Evolutionary conservation across 2,113 vertebrate species (phyloP).

Genomic region (Ictidomys tridecemlineatus): DNA sequence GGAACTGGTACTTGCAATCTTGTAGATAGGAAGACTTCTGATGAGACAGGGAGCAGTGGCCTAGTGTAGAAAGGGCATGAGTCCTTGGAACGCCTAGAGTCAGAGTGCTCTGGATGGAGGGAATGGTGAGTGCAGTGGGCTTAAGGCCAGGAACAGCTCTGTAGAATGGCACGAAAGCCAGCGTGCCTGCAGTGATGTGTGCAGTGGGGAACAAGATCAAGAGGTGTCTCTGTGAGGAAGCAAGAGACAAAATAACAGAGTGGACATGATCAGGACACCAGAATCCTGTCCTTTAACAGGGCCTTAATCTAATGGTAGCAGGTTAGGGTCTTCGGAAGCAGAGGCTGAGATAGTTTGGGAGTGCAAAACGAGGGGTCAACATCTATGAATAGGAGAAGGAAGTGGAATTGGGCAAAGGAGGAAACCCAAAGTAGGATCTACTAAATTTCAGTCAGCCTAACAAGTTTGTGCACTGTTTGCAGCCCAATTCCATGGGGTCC

Average conservation of each 20-base stretch:
- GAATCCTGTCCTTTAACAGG: background rate
- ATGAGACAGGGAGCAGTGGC: background rate
- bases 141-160: rapidly evolving
- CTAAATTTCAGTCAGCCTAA: background rate
- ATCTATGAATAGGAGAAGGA: background rate
- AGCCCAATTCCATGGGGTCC: background rate
- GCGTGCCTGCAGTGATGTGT: background rate
- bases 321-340: background rate
- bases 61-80: too few relatives aligned
- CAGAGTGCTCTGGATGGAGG: background rate
- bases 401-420: background rate
- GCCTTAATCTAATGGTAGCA: background rate
- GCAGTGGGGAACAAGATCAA: background rate
- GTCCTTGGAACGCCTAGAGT: background rate
- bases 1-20: background rate
- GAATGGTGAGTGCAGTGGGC: too few relatives aligned
- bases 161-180: background rate
- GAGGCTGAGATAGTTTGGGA: background rate
- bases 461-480: background rate
- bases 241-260: background rate
- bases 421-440: background rate
- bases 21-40: background rate
- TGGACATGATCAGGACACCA: too few relatives aligned
- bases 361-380: background rate
- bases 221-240: background rate